phyloP scores from a whole-genome alignment of 1,140 invertebrate species.

The Choristoneura fumiferana region DNA sequence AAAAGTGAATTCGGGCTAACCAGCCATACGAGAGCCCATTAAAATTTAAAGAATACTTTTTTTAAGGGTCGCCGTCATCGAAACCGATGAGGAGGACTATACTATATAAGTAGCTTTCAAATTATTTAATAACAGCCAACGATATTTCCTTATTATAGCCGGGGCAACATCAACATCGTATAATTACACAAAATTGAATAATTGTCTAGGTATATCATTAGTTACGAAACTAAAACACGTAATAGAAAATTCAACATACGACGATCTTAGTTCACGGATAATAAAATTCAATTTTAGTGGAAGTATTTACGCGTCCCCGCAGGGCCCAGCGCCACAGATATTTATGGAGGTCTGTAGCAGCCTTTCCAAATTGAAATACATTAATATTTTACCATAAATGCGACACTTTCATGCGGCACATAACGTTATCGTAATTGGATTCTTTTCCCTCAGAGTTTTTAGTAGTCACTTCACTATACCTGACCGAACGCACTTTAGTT shows the following conservation, averaged over 20 bases:
- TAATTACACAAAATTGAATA: no score
- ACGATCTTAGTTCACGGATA: slow-evolving; percentile 44
- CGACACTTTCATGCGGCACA: slow-evolving; percentile 75
- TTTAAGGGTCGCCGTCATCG: no score
- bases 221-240: no score
- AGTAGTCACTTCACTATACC: not conserved
- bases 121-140: no score
- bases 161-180: no score
- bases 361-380: slow-evolving; percentile 76
- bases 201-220: no score
- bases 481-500: not conserved
- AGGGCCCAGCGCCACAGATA: slow-evolving; percentile 60
- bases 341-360: slow-evolving; percentile 74
- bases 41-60: no score
- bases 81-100: no score
- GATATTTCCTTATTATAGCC: no score
- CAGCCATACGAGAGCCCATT: no score
- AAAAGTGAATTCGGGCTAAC: no score
- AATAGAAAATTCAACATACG: slow-evolving; percentile 3
- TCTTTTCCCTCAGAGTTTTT: slow-evolving; percentile 45
- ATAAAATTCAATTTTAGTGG: slow-evolving; percentile 71
- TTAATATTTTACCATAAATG: slow-evolving; percentile 78
- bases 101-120: no score
- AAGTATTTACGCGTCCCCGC: slow-evolving; percentile 68
- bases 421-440: slow-evolving; percentile 77